phyloP scores from a whole-genome alignment of 92 coral and sea anemone species.

The Metridium senile region DNA sequence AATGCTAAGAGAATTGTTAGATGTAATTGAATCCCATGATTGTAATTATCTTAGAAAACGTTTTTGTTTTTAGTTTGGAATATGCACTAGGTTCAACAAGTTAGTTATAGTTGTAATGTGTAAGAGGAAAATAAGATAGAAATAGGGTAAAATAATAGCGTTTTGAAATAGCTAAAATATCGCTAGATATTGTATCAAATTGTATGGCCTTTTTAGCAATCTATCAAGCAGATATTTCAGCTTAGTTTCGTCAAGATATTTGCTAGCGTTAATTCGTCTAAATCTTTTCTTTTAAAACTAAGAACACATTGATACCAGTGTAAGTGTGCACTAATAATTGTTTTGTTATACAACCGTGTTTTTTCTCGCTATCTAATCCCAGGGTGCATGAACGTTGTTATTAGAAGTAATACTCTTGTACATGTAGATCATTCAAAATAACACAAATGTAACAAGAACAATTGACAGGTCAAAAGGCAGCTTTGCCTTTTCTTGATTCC shows the following conservation, averaged over 20 bases:
- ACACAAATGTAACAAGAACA: conserved; percentile 2
- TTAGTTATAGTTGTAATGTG: background rate
- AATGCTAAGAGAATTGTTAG: background rate
- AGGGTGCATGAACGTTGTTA: conserved; percentile 70
- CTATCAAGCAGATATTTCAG: conserved; percentile 31
- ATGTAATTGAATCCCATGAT: too few species aligned
- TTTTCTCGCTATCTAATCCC: conserved; percentile 84
- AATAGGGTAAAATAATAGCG: background rate
- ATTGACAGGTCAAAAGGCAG: background rate
- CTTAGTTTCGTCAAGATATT: conserved; percentile 49
- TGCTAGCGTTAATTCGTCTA: conserved; percentile 73
- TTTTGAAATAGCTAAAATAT: background rate
- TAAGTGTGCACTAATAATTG: conserved; percentile 91
- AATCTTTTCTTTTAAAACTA: conserved; percentile 81
- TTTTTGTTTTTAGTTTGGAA: background rate
- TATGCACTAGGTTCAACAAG: conserved; percentile 1
- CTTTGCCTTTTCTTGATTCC: background rate
- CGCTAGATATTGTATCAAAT: conserved; percentile 17
- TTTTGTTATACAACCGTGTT: conserved; percentile 81
- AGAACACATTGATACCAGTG: conserved; percentile 76
- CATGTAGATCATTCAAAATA: background rate
- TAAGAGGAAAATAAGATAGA: background rate
- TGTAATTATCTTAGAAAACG: too few species aligned
- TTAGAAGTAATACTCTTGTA: conserved; percentile 45
- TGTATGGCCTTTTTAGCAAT: background rate